Percentiles rank a stretch among this genome's conserved stretches.
Conservation (phyloP, 2,797 vertebrate genomes). For the Hippopotamyrus pictus region DNA sequence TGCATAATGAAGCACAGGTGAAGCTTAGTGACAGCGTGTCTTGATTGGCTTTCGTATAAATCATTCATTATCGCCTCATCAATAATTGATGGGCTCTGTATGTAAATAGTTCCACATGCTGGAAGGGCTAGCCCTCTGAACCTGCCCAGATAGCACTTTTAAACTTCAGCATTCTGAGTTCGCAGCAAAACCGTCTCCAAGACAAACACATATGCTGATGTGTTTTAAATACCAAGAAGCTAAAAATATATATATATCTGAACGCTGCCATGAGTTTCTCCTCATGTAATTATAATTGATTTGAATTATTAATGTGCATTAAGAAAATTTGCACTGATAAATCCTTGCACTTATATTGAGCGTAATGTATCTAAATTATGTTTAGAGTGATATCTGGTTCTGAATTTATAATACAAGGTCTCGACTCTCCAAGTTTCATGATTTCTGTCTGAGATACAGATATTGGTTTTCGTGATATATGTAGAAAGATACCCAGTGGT, state of each 20-base stretch:
- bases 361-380: background rate
- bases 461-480: background rate
- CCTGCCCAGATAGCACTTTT: slow-evolving; percentile 61
- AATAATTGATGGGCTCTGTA: slow-evolving; percentile 74
- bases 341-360: background rate
- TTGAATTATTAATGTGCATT: background rate
- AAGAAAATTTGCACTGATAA: slow-evolving; percentile 5
- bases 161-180: slow-evolving; percentile 59
- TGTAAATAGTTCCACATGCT: slow-evolving; percentile 70
- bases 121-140: slow-evolving; percentile 65
- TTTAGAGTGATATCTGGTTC: background rate
- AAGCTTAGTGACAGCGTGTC: slow-evolving; percentile 59
- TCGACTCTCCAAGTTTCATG: background rate
- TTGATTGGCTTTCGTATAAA: slow-evolving; percentile 74
- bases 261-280: slow-evolving; percentile 9
- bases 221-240: slow-evolving; percentile 32
- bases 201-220: slow-evolving; percentile 25
- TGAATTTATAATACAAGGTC: background rate
- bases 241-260: slow-evolving; percentile 14
- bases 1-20: slow-evolving; percentile 70
- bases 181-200: slow-evolving; percentile 40
- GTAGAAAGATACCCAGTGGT: background rate
- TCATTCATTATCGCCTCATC: slow-evolving; percentile 71
- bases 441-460: background rate
- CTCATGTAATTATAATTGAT: slow-evolving; percentile 14